Evolutionary conservation across 2,888 invertebrate genomes (phyloP), one percentile per base, ranked within the genome.

Genomic region (Minunthozetes semirufus): DNA sequence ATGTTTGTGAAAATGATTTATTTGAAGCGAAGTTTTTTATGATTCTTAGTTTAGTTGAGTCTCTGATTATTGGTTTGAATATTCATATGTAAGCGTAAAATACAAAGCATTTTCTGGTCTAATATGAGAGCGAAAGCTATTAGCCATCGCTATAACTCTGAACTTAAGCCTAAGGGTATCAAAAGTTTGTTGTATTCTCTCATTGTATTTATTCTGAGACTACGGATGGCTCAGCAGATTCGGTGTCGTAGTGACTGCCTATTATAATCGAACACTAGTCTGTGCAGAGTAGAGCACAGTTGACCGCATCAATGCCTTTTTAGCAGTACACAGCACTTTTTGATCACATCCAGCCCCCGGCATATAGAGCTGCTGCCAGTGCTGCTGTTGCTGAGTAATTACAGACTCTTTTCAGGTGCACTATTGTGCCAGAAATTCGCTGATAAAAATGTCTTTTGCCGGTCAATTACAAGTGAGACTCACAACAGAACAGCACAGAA

Each of bases 371-470:
- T 66, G 19, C 63, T 66, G 19, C 38, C 63, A 38, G 38, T 48
- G 70, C 70, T 70, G 70, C 59, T 72, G 72, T 72, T 59, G 72
- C 56, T 72, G 53, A 72, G 72, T 72, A 72, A 72, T 72, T 72
- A 72, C 72, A 29, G 72, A 19, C 72, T 72, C 72, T 72, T 72
- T 78, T 78, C 78, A 78, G 78, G 77, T 78, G 77, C 77, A 78
- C 70, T 70, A 48, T 70, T 78, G 77, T 78, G 75, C 72, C 75
- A 75, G 73, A 75, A 77, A 76, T 76, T 75, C 75, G 76, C 76
- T 78, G 77, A 78, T 78, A 78, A 78, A 77, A 77, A 78, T 77
- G 76, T 78, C 77, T 77, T 77, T 70, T 70, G 76, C 76, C 76
- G 76, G 76, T 76, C 77, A 78, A 77, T 78, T 77, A 78, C 76